phyloP scores from a whole-genome alignment of 2,797 vertebrate species.

The Microcaecilia unicolor region DNA sequence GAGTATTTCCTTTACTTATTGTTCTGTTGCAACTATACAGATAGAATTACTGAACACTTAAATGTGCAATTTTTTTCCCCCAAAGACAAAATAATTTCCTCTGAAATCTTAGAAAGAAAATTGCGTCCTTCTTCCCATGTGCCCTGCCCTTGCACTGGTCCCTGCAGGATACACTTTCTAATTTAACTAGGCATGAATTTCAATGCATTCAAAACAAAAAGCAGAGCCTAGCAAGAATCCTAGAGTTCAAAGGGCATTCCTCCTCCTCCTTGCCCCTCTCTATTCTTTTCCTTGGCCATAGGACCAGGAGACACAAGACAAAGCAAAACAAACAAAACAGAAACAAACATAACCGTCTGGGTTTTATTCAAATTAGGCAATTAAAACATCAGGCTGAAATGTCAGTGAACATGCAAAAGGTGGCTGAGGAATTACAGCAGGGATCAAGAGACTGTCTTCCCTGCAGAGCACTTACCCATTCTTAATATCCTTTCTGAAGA shows the following conservation, averaged over 20 bases:
- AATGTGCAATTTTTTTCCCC: too few relatives aligned
- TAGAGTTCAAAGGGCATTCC: constrained; percentile 36
- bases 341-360: constrained; percentile 49
- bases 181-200: constrained; percentile 43
- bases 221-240: constrained; percentile 23
- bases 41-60: too few relatives aligned
- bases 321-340: constrained; percentile 41
- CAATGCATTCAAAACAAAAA: constrained; percentile 44
- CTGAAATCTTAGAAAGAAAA: too few relatives aligned
- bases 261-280: constrained; percentile 33
- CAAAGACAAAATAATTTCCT: too few relatives aligned
- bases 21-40: too few relatives aligned
- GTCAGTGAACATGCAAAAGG: constrained; percentile 36
- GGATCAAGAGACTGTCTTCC: constrained; percentile 49
- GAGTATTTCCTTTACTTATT: too few relatives aligned
- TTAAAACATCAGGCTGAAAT: constrained; percentile 52
- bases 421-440: constrained; percentile 48
- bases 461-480: constrained; percentile 23
- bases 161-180: constrained; percentile 9
- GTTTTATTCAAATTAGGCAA: constrained; percentile 62
- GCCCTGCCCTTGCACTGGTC: background rate
- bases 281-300: constrained; percentile 44
- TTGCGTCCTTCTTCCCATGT: background rate
- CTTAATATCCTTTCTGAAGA: too few relatives aligned
- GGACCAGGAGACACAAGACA: constrained; percentile 36